Evolutionary conservation across 2,888 invertebrate species (phyloP).

Genomic region (Leptarthrus brevirostris): DNA sequence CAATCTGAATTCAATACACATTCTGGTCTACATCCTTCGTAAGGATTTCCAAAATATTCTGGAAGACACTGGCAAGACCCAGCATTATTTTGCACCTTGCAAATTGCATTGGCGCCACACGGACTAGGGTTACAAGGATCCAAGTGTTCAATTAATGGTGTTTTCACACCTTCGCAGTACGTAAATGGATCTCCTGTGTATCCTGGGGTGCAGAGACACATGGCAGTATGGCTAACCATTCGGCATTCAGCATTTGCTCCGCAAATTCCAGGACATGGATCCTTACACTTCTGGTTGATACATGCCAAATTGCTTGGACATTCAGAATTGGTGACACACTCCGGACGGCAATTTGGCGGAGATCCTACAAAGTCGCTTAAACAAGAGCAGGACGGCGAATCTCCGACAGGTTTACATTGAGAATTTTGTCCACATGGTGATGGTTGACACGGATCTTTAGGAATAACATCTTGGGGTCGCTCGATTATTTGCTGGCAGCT

Average conservation of each 20-base stretch:
- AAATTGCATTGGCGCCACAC: constrained; percentile 81
- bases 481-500: too few relatives aligned
- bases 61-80: constrained; percentile 79
- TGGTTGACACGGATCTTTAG: neutral
- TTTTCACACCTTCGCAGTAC: constrained; percentile 69
- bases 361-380: constrained; percentile 72
- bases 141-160: constrained; percentile 49
- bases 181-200: constrained; percentile 82
- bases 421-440: constrained; percentile 71
- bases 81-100: too few relatives aligned
- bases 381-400: constrained; percentile 73
- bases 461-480: too few relatives aligned
- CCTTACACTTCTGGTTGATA: constrained; percentile 73
- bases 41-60: constrained; percentile 79
- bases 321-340: constrained; percentile 75
- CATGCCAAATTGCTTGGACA: constrained; percentile 75
- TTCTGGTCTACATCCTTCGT: constrained; percentile 77
- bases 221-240: constrained; percentile 78
- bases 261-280: constrained; percentile 75
- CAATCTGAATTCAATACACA: constrained; percentile 81
- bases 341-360: constrained; percentile 75
- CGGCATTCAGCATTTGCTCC: constrained; percentile 71
- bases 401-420: constrained; percentile 71
- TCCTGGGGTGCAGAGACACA: constrained; percentile 82
- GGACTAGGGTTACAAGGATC: constrained; percentile 78